A percentile compares a stretch with the other conserved stretches of the same genome.
Evolutionary conservation across 2,888 invertebrate species (phyloP).

Genomic region (Nephrotoma appendiculata): DNA sequence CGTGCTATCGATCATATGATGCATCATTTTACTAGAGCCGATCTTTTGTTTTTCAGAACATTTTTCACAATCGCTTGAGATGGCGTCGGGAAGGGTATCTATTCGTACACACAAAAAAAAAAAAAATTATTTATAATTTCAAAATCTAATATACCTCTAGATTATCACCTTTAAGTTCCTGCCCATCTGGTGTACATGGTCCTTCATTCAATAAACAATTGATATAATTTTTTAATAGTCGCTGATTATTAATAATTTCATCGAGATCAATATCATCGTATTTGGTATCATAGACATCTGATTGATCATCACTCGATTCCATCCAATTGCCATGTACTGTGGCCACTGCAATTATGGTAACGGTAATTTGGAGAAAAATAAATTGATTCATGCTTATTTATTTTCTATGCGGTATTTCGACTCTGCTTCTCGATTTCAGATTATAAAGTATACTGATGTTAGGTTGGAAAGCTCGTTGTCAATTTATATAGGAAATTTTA

Average conservation of each 20-base stretch:
- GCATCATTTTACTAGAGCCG: conserved; percentile 49
- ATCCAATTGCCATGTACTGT: not conserved
- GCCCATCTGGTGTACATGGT: conserved; percentile 53
- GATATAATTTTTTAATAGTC: conserved; percentile 48
- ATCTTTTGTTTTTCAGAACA: conserved; percentile 49
- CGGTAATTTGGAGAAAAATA: not conserved
- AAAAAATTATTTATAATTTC: too few relatives aligned
- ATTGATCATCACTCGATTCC: not conserved
- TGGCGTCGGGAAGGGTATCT: conserved; percentile 58
- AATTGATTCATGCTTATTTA: not conserved
- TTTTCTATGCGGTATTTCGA: not conserved
- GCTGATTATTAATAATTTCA: conserved; percentile 46
- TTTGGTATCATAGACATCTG: conserved; percentile 41
- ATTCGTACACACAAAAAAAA: not conserved
- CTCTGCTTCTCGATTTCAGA: not conserved
- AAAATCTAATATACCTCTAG: conserved; percentile 22
- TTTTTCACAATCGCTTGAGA: conserved; percentile 49
- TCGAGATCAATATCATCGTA: conserved; percentile 56
- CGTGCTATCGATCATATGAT: conserved; percentile 32
- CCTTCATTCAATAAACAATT: conserved; percentile 48
- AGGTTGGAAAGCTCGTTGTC: not conserved
- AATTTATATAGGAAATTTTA: not conserved
- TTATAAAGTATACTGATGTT: not conserved
- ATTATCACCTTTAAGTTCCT: conserved; percentile 47
- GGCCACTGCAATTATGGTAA: not conserved